These are phyloP conservation scores for Strigops habroptila DNA, from an alignment of 2,113 vertebrate species.

Conservation along the genomic window DNA sequence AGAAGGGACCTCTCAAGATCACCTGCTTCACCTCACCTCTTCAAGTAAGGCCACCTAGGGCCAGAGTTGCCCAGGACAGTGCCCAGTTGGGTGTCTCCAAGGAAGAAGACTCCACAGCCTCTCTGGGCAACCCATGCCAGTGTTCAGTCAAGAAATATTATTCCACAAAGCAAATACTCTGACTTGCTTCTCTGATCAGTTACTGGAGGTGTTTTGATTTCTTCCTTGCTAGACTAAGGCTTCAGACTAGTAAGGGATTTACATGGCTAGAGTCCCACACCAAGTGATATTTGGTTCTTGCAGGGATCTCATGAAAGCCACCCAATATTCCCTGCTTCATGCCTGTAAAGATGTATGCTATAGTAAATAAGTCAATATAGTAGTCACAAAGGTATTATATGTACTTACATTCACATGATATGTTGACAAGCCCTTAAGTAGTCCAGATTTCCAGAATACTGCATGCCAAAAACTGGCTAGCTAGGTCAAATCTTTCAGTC, in stretches of 20 bases:
- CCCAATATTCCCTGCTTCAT: not conserved
- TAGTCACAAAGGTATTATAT: not conserved
- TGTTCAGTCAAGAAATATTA: not conserved
- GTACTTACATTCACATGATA: not conserved
- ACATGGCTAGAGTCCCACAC: not conserved
- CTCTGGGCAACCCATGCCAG: not conserved
- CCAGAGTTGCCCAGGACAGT: not conserved
- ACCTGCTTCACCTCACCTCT: not conserved
- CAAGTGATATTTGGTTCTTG: not conserved
- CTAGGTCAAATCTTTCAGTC: not conserved
- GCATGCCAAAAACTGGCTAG: not conserved
- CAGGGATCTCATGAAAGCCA: not conserved
- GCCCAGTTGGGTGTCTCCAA: not conserved
- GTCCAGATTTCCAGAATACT: not conserved
- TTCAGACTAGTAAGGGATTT: not conserved
- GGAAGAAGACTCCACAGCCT: not conserved
- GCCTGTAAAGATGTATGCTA: not conserved
- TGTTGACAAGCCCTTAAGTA: not conserved
- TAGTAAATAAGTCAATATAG: not conserved
- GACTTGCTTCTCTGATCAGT: fast-evolving
- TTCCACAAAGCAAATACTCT: not conserved
- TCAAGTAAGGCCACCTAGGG: not conserved
- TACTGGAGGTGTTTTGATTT: not conserved
- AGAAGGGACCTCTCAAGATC: not conserved
- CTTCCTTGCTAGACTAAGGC: not conserved